Evolutionary conservation across 2,888 invertebrate species (phyloP).

Genomic region (Macrophya annulata): DNA sequence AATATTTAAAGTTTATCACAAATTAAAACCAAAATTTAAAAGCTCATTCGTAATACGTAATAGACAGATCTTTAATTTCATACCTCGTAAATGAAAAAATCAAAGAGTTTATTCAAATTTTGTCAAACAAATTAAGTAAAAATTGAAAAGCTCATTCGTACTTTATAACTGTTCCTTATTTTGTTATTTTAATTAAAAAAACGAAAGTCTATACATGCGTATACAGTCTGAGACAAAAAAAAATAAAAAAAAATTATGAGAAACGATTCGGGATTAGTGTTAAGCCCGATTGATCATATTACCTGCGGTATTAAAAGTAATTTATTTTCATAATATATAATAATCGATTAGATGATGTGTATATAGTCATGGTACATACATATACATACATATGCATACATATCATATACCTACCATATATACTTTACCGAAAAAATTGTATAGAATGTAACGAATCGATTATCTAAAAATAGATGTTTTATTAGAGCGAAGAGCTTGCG

Average conservation of each 20-base stretch:
- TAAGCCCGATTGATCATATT: background rate
- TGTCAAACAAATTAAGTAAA: background rate
- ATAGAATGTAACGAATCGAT: constrained; percentile 2
- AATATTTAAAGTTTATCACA: no score
- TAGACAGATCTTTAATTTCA: no score
- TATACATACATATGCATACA: background rate
- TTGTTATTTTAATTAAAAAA: background rate
- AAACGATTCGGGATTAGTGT: background rate
- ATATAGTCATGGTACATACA: no score
- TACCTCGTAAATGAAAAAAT: no score
- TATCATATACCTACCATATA: no score
- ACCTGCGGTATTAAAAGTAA: background rate
- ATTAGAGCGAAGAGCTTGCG: constrained; percentile 4
- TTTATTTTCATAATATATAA: background rate
- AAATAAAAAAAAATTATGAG: background rate
- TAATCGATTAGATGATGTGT: background rate
- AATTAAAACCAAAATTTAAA: no score
- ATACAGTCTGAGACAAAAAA: no score
- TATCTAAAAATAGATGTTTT: constrained; percentile 21
- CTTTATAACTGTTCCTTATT: background rate
- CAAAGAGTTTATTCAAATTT: background rate
- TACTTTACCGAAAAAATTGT: background rate
- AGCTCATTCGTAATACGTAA: no score
- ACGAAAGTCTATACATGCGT: no score
- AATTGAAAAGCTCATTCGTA: background rate